Evolutionary conservation across 1,140 invertebrate species (phyloP).

Genomic region (Tenebrio molitor): DNA sequence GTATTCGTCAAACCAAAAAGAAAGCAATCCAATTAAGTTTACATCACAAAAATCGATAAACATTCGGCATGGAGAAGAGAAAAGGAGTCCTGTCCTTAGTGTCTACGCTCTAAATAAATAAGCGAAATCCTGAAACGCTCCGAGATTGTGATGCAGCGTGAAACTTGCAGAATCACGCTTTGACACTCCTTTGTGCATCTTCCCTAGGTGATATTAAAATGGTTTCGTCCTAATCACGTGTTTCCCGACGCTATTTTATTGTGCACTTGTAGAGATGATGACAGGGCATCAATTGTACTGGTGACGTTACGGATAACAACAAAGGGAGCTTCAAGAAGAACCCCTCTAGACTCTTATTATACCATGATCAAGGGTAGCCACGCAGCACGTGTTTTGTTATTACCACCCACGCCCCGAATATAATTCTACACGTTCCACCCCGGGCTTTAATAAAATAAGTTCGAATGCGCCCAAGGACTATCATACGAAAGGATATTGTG

Average conservation of each 20-base stretch:
- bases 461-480: slow-evolving; percentile 11
- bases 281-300: slow-evolving; percentile 45
- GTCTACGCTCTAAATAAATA: not conserved
- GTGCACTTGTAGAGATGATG: slow-evolving; percentile 40
- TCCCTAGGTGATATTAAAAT: slow-evolving; percentile 26
- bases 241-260: slow-evolving; percentile 29
- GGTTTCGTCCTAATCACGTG: slow-evolving; percentile 40
- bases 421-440: slow-evolving; percentile 2
- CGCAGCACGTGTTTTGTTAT: slow-evolving; percentile 42
- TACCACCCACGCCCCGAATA: slow-evolving; percentile 33
- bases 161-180: slow-evolving; percentile 35
- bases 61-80: not conserved
- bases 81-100: not conserved
- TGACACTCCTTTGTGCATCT: slow-evolving; percentile 24
- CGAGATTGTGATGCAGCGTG: not conserved
- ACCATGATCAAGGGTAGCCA: slow-evolving; percentile 39
- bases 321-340: slow-evolving; percentile 28
- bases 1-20: too few relatives aligned
- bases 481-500: not conserved
- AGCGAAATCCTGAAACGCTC: not conserved
- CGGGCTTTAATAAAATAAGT: slow-evolving; percentile 26
- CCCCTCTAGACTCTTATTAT: slow-evolving; percentile 43
- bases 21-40: too few relatives aligned
- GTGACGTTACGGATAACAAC: slow-evolving; percentile 36
- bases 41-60: not conserved